Conservation (phyloP, 2,797 vertebrate genomes). For the Prunella strophiata region DNA sequence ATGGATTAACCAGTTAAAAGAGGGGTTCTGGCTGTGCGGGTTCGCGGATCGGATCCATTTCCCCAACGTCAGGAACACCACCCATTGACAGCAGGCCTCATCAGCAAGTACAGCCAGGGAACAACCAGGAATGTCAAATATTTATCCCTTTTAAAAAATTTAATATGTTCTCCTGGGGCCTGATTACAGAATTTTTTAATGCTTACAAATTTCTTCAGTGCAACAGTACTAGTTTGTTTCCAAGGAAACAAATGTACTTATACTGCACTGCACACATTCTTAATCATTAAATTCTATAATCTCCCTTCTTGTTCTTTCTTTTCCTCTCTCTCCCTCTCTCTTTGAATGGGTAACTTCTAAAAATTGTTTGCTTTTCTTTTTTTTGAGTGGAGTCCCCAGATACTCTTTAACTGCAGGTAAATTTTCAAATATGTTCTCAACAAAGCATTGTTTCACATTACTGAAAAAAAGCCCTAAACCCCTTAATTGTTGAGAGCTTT, state of each 20-base stretch:
- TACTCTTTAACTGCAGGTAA: conserved; percentile 70
- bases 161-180: conserved; percentile 74
- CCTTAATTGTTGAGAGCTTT: conserved; percentile 50
- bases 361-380: conserved; percentile 51
- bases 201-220: conserved; percentile 77
- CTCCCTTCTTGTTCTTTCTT: conserved; percentile 38
- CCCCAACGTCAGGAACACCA: conserved; percentile 1
- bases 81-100: conserved; percentile 58
- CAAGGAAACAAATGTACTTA: conserved; percentile 79
- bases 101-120: conserved; percentile 67
- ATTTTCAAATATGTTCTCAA: conserved; percentile 55
- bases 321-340: not conserved
- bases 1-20: not conserved
- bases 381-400: conserved; percentile 61
- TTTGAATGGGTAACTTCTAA: conserved; percentile 68
- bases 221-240: conserved; percentile 77
- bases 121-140: conserved; percentile 73
- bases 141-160: conserved; percentile 77
- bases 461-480: not conserved
- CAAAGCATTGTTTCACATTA: conserved; percentile 59
- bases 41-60: not conserved
- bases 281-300: conserved; percentile 77
- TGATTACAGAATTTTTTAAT: conserved; percentile 81
- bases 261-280: conserved; percentile 64
- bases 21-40: not conserved